Evolutionary conservation across 2,888 invertebrate species (phyloP).

Genomic region (Ctena decussata): DNA sequence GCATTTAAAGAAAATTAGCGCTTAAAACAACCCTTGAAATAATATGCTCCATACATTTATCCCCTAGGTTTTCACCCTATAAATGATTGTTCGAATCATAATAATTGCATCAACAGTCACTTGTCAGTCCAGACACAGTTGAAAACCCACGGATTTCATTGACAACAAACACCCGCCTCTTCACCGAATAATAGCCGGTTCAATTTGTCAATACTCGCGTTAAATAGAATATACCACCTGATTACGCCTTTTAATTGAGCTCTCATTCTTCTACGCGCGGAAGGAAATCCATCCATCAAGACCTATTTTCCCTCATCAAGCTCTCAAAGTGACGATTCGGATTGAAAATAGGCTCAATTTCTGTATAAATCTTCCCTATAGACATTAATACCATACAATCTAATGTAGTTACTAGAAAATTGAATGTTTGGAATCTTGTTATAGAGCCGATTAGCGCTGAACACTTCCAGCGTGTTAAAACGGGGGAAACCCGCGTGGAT

Average conservation of each 20-base stretch:
- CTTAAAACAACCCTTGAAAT: too few species aligned
- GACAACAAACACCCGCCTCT: conserved; percentile 10
- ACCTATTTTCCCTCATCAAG: conserved; percentile 25
- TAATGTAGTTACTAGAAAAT: conserved; percentile 65
- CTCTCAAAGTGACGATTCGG: conserved; percentile 31
- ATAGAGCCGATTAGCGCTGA: conserved; percentile 58
- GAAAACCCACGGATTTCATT: neutral
- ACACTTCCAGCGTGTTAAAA: conserved; percentile 55
- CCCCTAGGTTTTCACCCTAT: too few species aligned
- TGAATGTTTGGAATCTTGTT: conserved; percentile 66
- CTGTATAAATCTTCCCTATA: conserved; percentile 27
- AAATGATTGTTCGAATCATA: too few species aligned
- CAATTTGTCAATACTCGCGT: neutral
- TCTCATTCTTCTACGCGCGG: neutral
- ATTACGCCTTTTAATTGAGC: conserved; percentile 9
- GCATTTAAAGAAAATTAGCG: too few species aligned
- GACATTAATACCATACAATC: conserved; percentile 48
- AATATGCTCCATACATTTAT: too few species aligned
- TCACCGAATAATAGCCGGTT: conserved; percentile 8
- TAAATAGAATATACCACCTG: conserved; percentile 10
- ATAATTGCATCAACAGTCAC: neutral
- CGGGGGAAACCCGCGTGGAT: conserved; percentile 25
- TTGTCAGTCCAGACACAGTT: neutral
- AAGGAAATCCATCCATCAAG: conserved; percentile 26
- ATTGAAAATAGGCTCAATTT: conserved; percentile 39